Base-by-base conservation (phyloP, 2,797 vertebrate genomes). In the Emydoidea blandingii region DNA sequence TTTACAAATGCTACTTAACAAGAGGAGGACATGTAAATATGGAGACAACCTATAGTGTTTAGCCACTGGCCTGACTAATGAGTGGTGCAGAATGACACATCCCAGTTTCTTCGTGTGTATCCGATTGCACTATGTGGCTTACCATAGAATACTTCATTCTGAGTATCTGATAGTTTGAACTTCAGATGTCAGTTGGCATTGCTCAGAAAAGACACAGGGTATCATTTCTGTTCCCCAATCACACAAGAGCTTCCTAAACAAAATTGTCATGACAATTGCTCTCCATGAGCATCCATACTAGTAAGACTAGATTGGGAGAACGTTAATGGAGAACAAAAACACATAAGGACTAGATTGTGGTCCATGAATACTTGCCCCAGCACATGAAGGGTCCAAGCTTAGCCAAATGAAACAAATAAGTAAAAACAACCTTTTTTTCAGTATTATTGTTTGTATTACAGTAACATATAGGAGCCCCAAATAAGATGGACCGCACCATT, bases 211-310 rank as follows among this genome's bases (percentile, higher is more conserved):
- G 12, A 15, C 3, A 2, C 1, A 0, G 12, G 8, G 50, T 29
- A 50, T 85, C 23, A 62, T 85, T 81, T 87, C 29, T 56, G 37
- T 23, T 52, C 50, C 83, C 34, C 44, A 19, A 25, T 68, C 44
- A 27, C 52, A 37, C 3, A 41, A 85, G 56, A 8, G 78, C 89
- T 59, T 76, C 54, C 62, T 86, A 82, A 85, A 29, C 1, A 29
- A 62, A 37, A 54, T 6, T 41, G 47, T 2, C 0, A 0, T 91
- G 65, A 41, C 1, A 5, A 81, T 21, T 41, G 56, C 0, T 25
- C 87, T 85, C 72, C 2, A 65, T 59, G 78, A 78, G 88, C 56
- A 53, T 1, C 53, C 34, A 52, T 16, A 44, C 2, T 2, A 65
- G 57, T 34, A 6, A 57, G 79, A 56, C 44, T 34, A 21, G 0